These are phyloP conservation scores for Shinisaurus crocodilurus DNA, from an alignment of 2,113 vertebrate species.

Conservation along the genomic window DNA sequence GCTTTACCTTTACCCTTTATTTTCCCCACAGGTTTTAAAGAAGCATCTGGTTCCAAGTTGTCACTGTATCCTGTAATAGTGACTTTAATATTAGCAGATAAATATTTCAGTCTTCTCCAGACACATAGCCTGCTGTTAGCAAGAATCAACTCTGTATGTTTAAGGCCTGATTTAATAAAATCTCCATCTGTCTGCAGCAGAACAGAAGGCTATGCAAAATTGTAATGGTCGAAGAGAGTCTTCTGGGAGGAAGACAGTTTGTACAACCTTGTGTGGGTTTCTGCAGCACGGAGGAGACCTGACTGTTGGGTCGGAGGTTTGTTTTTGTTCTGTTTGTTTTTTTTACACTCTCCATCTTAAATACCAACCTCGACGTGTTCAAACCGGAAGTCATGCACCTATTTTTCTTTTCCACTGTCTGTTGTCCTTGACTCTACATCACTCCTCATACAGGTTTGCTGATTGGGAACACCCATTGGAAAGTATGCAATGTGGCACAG, in stretches of 20 bases:
- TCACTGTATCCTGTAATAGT: neutral
- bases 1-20: conserved; percentile 31
- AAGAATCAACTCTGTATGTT: conserved; percentile 10
- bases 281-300: neutral
- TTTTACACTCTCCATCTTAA: conserved; percentile 20
- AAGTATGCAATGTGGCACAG: conserved; percentile 14
- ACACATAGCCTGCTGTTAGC: conserved; percentile 28
- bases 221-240: conserved; percentile 28
- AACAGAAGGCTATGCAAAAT: conserved; percentile 41
- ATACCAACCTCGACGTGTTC: neutral
- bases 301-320: neutral
- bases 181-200: conserved; percentile 16
- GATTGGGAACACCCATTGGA: conserved; percentile 12
- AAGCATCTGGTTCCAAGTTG: conserved; percentile 19
- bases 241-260: neutral
- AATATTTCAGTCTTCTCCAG: conserved; percentile 43
- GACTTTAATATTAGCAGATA: conserved; percentile 27
- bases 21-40: conserved; percentile 43
- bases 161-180: conserved; percentile 46
- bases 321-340: neutral
- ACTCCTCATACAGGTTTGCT: neutral
- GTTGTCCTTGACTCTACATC: neutral
- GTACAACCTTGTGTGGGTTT: conserved; percentile 10
- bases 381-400: neutral
- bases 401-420: neutral